phyloP scores from a whole-genome alignment of 2,888 invertebrate genomes.

The Omphaloscelis lunosa region DNA sequence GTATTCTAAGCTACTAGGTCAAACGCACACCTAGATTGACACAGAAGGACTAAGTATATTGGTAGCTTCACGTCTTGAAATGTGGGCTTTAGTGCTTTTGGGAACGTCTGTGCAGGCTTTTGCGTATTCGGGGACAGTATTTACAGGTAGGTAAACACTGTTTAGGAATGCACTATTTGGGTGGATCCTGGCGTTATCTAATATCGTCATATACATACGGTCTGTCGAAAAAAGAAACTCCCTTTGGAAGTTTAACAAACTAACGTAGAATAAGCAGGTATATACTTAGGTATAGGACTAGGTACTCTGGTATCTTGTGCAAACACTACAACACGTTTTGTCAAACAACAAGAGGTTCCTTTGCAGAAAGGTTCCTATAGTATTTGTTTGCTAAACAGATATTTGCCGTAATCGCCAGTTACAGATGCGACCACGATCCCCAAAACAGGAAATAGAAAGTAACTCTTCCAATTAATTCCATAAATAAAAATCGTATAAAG shows the following conservation, averaged over 20 bases:
- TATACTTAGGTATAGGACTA: neutral
- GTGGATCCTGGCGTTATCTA: neutral
- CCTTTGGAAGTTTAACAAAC: neutral
- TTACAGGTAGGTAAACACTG: constrained; percentile 19
- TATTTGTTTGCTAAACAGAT: constrained; percentile 26
- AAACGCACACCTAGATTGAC: constrained; percentile 18
- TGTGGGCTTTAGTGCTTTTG: constrained; percentile 20
- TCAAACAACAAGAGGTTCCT: neutral
- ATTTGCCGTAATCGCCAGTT: neutral
- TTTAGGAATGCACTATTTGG: constrained; percentile 10
- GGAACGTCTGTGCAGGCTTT: neutral
- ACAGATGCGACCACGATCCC: constrained; percentile 5
- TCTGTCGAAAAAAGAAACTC: neutral
- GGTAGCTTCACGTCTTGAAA: constrained; percentile 12
- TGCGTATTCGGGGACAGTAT: neutral
- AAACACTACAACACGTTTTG: neutral
- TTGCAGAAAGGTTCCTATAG: neutral
- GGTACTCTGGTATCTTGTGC: neutral
- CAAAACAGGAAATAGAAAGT: neutral
- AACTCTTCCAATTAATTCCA: neutral
- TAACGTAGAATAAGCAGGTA: neutral
- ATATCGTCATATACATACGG: neutral
- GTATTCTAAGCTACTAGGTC: constrained; percentile 28
- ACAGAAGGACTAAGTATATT: constrained; percentile 33
- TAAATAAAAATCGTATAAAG: neutral